Evolutionary conservation across 2,113 vertebrate species (phyloP).

Genomic region (Girardinichthys multiradiatus): DNA sequence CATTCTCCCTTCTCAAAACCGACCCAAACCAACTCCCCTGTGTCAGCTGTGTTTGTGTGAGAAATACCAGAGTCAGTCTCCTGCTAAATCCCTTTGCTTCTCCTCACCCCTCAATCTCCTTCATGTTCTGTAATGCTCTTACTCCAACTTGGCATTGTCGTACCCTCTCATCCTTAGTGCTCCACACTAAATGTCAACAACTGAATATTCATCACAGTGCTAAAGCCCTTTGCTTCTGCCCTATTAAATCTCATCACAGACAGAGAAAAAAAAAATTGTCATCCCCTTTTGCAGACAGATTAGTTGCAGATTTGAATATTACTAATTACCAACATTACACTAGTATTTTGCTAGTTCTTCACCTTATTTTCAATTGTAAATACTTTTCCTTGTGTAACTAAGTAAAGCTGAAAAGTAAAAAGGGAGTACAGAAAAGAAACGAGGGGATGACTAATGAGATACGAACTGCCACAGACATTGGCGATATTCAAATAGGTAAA

Average conservation of each 20-base stretch:
- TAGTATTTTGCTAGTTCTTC: constrained; percentile 51
- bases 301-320: constrained; percentile 70
- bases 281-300: constrained; percentile 55
- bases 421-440: not conserved
- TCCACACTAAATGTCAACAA: constrained; percentile 74
- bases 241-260: constrained; percentile 62
- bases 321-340: constrained; percentile 65
- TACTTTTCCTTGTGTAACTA: constrained; percentile 3
- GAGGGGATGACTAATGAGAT: not conserved
- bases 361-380: constrained; percentile 12
- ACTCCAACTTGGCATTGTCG: constrained; percentile 68
- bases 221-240: constrained; percentile 52
- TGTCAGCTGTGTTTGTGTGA: constrained; percentile 36
- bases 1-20: constrained; percentile 52
- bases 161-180: constrained; percentile 55
- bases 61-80: constrained; percentile 37
- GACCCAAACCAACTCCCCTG: constrained; percentile 35
- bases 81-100: constrained; percentile 47
- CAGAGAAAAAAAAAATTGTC: constrained; percentile 5
- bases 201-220: constrained; percentile 76
- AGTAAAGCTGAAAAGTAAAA: not conserved
- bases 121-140: constrained; percentile 67
- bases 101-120: constrained; percentile 38
- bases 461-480: not conserved
- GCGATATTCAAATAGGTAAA: constrained; percentile 10